Base-by-base conservation (phyloP, 2,113 vertebrate species). In the Antennarius striatus region DNA sequence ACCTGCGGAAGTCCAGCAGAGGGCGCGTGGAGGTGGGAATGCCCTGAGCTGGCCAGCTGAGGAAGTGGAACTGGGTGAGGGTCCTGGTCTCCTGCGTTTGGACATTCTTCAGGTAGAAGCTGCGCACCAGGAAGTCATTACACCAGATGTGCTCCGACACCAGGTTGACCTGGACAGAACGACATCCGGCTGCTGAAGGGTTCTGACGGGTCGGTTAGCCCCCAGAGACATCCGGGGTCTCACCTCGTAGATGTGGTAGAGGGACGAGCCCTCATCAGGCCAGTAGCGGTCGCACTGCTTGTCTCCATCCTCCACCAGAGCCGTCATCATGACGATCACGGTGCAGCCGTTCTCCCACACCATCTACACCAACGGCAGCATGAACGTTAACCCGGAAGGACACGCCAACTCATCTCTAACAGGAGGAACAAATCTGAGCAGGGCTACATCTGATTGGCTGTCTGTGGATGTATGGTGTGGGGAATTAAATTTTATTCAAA, bases 61-160 rank as follows among this genome's bases (percentile, higher is more conserved):
- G 94, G 93, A 99, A 99, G 91, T 99, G 98, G 91, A 99, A 99
- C 93, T 99, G 98, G 0, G 98, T 99, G 71, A 99, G 94, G 0
- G 98, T 99, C 72, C 98, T 92, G 0, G 96, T 99, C 90, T 99
- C 98, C 81, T 98, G 96, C 0, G 96, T 96, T 88, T 98, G 96
- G 58, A 99, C 95, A 0, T 99, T 99, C 86, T 99, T 99, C 91
- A 99, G 92, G 92, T 99, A 99, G 91, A 99, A 98, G 80, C 98
- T 99, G 17, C 98, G 93, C 68, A 99, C 98, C 89, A 99, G 92
- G 90, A 99, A 99, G 82, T 99, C 98, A 65, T 99, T 97, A 0
- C 98, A 99, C 97, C 98, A 99, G 92, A 99, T 99, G 88, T 99
- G 98, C 84, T 99, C 98, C 0, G 98, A 99, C 57, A 99, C 97